These are phyloP conservation scores for Desmodus rotundus DNA, from an alignment of 2,113 vertebrate genomes.

Conservation along the genomic window DNA sequence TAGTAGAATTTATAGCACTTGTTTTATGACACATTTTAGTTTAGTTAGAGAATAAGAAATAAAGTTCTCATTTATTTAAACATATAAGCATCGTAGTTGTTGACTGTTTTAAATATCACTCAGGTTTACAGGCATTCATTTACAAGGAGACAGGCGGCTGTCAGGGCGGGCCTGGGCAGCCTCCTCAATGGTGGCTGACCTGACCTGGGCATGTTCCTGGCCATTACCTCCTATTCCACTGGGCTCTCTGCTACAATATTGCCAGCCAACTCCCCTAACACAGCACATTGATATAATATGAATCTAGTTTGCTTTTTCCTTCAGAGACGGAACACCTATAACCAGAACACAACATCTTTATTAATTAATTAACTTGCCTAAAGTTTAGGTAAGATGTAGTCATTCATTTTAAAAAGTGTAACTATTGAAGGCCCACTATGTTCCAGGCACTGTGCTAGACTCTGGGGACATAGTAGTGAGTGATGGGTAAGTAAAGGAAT, in stretches of 20 bases:
- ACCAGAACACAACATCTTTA: background rate
- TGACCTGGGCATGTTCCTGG: too few relatives aligned
- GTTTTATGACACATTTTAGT: background rate
- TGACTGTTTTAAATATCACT: background rate
- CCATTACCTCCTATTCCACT: background rate
- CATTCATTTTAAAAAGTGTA: background rate
- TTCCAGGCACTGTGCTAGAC: background rate
- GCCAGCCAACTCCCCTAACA: background rate
- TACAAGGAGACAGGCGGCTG: background rate
- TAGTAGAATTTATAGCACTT: background rate
- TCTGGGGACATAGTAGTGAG: background rate
- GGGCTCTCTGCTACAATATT: background rate
- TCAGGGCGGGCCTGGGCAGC: background rate
- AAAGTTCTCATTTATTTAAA: background rate
- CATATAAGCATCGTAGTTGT: background rate
- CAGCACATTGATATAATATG: background rate
- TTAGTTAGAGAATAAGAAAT: constrained; percentile 10
- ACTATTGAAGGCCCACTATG: background rate
- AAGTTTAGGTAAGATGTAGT: background rate
- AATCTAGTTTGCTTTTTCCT: background rate
- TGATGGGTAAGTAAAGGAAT: background rate
- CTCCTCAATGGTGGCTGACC: background rate
- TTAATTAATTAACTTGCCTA: background rate
- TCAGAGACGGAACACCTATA: background rate
- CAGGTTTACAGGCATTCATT: background rate